A percentile compares a stretch with the other conserved stretches of the same genome.
phyloP scores from a whole-genome alignment of 2,113 vertebrate genomes.

The Xenotilapia longispinis region DNA sequence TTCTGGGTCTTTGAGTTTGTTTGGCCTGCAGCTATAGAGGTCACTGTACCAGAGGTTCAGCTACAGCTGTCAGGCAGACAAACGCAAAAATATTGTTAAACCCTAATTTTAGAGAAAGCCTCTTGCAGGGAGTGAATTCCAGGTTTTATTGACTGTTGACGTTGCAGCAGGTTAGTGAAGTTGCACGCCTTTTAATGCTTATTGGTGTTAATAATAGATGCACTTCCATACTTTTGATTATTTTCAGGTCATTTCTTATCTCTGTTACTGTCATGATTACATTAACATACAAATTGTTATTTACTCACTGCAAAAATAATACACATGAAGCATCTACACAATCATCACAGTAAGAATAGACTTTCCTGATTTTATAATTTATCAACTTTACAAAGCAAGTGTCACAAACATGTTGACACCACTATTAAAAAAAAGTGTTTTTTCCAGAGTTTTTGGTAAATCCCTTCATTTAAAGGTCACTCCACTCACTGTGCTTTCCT shows the following conservation, averaged over 20 bases:
- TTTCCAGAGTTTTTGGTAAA: background rate
- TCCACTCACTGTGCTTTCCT: background rate
- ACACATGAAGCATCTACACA: background rate
- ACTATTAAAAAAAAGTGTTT: background rate
- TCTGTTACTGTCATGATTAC: background rate
- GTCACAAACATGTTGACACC: background rate
- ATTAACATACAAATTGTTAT: background rate
- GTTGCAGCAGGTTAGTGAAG: background rate
- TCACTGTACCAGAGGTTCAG: background rate
- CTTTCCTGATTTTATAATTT: background rate
- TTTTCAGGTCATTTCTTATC: background rate
- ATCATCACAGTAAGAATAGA: background rate
- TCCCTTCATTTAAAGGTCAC: rapidly evolving
- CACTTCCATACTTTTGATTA: background rate
- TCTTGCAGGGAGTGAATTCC: background rate
- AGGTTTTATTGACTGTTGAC: background rate
- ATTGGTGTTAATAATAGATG: background rate
- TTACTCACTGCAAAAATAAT: background rate
- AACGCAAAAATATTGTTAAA: background rate
- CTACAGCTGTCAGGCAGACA: background rate
- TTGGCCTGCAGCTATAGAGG: background rate
- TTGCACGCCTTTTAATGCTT: background rate
- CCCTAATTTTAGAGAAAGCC: background rate
- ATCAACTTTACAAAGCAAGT: background rate
- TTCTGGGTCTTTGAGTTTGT: slow-evolving; percentile 22